Evolutionary conservation across 2,888 invertebrate species (phyloP).

Genomic region (Dryobotodes eremita): DNA sequence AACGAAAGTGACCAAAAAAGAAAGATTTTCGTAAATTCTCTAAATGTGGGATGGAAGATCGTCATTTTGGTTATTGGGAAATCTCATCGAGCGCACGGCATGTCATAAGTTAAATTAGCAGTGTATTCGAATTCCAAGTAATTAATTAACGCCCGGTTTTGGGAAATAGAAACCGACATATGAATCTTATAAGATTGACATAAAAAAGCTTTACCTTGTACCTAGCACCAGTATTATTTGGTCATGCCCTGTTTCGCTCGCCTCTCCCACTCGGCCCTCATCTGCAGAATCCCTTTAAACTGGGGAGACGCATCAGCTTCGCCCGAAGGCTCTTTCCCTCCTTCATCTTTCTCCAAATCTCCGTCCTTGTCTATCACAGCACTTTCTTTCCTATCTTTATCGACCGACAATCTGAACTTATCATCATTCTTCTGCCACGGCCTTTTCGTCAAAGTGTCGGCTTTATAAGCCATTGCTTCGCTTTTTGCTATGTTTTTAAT

Average conservation of each 20-base stretch:
- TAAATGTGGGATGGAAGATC: too few species aligned
- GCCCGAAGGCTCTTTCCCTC: conserved; percentile 76
- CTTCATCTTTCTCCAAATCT: conserved; percentile 80
- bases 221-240: conserved; percentile 89
- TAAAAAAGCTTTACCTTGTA: conserved; percentile 71
- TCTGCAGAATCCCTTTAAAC: conserved; percentile 94
- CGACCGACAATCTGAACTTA: conserved; percentile 79
- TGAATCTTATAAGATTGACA: too few species aligned
- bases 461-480: conserved; percentile 85
- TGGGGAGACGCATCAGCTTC: conserved; percentile 88
- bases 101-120: too few species aligned
- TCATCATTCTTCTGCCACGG: conserved; percentile 87
- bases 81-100: too few species aligned
- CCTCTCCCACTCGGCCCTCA: conserved; percentile 95
- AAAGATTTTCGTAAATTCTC: too few species aligned
- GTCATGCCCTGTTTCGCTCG: conserved; percentile 93
- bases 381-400: conserved; percentile 84
- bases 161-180: too few species aligned
- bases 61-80: too few species aligned
- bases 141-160: too few species aligned
- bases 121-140: too few species aligned
- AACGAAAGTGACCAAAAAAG: too few species aligned
- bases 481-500: conserved; percentile 85
- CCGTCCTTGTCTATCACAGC: conserved; percentile 86
- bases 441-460: conserved; percentile 85